Evolutionary conservation across 2,888 invertebrate genomes (phyloP), one percentile per base, ranked within the genome.

Genomic region (Zygaena filipendulae): DNA sequence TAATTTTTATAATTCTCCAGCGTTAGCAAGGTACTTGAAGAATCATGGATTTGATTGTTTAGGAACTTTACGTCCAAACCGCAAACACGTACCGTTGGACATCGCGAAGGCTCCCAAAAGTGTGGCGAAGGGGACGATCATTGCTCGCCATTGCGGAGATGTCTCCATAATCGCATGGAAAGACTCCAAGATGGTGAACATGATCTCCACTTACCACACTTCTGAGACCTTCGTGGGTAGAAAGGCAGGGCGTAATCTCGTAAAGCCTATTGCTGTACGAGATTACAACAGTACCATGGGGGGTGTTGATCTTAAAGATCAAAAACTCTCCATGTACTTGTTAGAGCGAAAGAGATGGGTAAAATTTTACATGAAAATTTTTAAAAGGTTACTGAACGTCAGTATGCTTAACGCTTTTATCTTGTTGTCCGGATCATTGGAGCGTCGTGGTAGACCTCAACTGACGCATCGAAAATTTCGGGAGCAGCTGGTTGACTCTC

Each of bases 1-100:
- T 23, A 49, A 43, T 20, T 43, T 12, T 21, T 49, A 45, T n/a
- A 43, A 42, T 13, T 38, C 35, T 0, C 31, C 35, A 4, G 11
- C 14, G 13, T 27, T 31, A 2, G 26, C 34, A 3, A 26, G 29
- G 4, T 8, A 9, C 10, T 13, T 30, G 3, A 32, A 27, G n/a
- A 6, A 11, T 6, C 6, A 12, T 1, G 16, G 16, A 6, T 16
- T 16, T 9, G 33, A 36, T 25, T 36, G 33, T 14, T 23, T 35
- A 5, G 35, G 35, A 2, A 35, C 35, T 7, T 10, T 35, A 8
- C 28, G 31, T 1, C 25, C 29, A 2, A 26, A 31, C 9, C 28
- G 35, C 2, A 6, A 28, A 7, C 13, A 20, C 13, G 32, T 36
- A 8, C 32, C 32, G 7, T 4, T 3, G 8, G 31, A 34, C 8